Conservation (phyloP, 2,888 invertebrate genomes). For the Oscheius sp. region DNA sequence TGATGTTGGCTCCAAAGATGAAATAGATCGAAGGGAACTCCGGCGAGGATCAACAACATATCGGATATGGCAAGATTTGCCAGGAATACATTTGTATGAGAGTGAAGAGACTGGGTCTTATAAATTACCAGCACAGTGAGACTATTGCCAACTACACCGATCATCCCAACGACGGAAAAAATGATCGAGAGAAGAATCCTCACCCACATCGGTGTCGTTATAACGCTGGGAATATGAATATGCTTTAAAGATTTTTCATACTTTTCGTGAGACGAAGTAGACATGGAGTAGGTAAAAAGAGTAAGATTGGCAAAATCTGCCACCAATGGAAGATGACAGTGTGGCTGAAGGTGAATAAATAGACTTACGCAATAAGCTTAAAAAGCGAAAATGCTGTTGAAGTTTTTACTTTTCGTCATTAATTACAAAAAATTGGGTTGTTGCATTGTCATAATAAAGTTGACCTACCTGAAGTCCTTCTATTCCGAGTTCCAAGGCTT, state of each 20-base stretch:
- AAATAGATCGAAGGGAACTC: slow-evolving; percentile 67
- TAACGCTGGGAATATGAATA: not conserved
- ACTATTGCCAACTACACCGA: slow-evolving; percentile 65
- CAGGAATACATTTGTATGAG: slow-evolving; percentile 69
- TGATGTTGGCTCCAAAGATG: slow-evolving; percentile 60
- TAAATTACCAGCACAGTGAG: slow-evolving; percentile 58
- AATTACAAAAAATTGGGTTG: not conserved
- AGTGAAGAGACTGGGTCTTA: slow-evolving; percentile 62
- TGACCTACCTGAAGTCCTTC: slow-evolving; percentile 8
- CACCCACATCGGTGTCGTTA: slow-evolving; percentile 30
- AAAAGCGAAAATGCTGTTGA: too few species aligned
- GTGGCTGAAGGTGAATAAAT: not conserved
- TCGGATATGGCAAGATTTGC: slow-evolving; percentile 64
- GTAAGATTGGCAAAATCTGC: slow-evolving; percentile 31
- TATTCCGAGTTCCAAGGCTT: slow-evolving; percentile 16
- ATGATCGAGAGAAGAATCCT: slow-evolving; percentile 56
- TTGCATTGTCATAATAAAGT: not conserved
- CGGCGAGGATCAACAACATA: slow-evolving; percentile 60
- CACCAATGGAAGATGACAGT: slow-evolving; percentile 22
- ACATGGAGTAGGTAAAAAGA: not conserved
- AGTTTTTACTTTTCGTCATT: too few species aligned
- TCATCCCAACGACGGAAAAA: slow-evolving; percentile 60
- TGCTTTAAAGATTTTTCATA: not conserved
- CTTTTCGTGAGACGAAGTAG: slow-evolving; percentile 10
- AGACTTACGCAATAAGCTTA: too few species aligned